phyloP scores from a whole-genome alignment of 2,113 vertebrate genomes.

The Pyxicephalus adspersus region DNA sequence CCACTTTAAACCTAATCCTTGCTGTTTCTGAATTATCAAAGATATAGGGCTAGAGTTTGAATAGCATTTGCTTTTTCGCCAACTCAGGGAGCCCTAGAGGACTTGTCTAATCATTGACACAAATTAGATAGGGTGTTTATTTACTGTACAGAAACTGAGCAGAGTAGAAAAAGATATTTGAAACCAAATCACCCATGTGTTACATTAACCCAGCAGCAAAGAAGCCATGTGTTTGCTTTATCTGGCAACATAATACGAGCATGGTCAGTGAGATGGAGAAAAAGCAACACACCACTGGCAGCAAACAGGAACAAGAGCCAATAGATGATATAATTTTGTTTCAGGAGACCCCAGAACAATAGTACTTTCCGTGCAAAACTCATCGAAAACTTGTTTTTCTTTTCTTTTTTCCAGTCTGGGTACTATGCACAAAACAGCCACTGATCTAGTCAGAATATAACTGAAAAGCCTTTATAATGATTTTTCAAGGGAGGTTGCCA shows the following conservation, averaged over 20 bases:
- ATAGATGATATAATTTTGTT: constrained; percentile 35
- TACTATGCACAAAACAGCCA: constrained; percentile 19
- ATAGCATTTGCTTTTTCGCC: not conserved
- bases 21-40: not conserved
- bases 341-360: constrained; percentile 39
- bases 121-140: not conserved
- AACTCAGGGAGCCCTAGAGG: not conserved
- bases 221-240: constrained; percentile 44
- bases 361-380: constrained; percentile 26
- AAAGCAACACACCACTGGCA: constrained; percentile 19
- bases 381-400: constrained; percentile 37
- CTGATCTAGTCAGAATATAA: constrained; percentile 31
- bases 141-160: not conserved
- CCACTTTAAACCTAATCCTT: not conserved
- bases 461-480: constrained; percentile 35
- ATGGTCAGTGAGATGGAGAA: constrained; percentile 30
- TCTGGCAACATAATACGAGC: constrained; percentile 23
- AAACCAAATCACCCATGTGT: constrained; percentile 8
- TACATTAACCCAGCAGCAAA: not conserved
- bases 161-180: not conserved
- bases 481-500: constrained; percentile 62
- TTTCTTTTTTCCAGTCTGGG: constrained; percentile 36
- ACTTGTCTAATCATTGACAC: not conserved
- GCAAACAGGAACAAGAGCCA: constrained; percentile 19
- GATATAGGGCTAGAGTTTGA: not conserved